phyloP scores from a whole-genome alignment of 2,113 vertebrate species.

The Cephalopholis sonnerati region DNA sequence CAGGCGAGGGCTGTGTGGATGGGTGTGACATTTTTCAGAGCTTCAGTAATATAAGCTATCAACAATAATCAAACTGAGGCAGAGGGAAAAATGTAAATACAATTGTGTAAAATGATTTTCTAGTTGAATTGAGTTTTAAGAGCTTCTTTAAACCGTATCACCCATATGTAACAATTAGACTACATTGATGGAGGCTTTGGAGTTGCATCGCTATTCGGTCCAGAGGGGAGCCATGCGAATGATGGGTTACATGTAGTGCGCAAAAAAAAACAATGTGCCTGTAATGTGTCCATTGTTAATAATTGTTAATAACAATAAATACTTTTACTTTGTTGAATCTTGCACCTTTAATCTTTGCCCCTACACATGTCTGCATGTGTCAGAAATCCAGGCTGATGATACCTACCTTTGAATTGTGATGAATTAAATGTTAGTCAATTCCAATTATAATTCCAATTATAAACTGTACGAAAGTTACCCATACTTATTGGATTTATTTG shows the following conservation, averaged over 20 bases:
- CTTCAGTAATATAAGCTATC: background rate
- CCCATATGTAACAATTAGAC: too few relatives aligned
- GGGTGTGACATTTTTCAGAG: background rate
- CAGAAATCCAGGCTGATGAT: background rate
- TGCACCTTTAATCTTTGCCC: background rate
- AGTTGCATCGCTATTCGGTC: background rate
- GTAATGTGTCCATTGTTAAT: background rate
- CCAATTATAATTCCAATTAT: background rate
- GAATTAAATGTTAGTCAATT: background rate
- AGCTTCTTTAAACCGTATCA: background rate
- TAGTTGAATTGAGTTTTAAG: background rate
- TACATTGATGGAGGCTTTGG: background rate
- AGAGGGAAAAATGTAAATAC: background rate
- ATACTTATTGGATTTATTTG: background rate
- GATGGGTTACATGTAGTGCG: background rate
- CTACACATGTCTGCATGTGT: background rate
- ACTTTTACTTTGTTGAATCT: background rate
- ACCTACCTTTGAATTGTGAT: background rate
- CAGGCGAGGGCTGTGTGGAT: too few relatives aligned
- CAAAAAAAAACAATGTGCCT: background rate
- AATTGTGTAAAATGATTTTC: background rate
- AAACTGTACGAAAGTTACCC: background rate
- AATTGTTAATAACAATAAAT: background rate
- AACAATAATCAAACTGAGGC: background rate
- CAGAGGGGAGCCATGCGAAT: background rate